Evolutionary conservation across 2,797 vertebrate genomes (phyloP), one percentile per base, ranked within the genome.

Genomic region (Cichlasoma orientale): DNA sequence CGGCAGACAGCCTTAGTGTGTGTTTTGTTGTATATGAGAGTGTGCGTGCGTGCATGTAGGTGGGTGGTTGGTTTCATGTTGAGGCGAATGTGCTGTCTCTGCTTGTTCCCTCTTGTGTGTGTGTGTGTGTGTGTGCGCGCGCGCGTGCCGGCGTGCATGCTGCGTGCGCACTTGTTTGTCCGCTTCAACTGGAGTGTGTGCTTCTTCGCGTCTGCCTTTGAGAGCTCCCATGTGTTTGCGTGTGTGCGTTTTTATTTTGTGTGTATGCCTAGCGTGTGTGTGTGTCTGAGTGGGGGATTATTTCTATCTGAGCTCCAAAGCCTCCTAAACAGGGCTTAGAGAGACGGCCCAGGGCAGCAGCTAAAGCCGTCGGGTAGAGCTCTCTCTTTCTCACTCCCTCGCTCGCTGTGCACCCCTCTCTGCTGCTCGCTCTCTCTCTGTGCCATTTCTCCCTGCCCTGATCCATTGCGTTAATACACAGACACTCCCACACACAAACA

Each of bases 281-380:
- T 92, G 92, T 83, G 93, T 92, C 90, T 94, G 93, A 92, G 92
- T 89, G 91, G 91, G 92, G 90, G 92, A 93, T 94, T 94, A 93
- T 94, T 94, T 93, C 93, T 94, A 92, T 94, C 92, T 94, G 93
- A 93, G 93, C 93, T 93, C 93, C 93, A 94, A 94, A 94, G 92
- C 93, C 91, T 93, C 88, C 92, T 93, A 93, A 93, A 94, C 92
- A 94, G 93, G 93, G 91, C 86, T 94, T 93, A 93, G 92, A 93
- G 92, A 93, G 93, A 93, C 89, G 92, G 92, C 92, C 94, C 92
- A 93, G 94, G 92, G 93, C 94, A 94, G 92, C 92, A 92, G 89
- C 93, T 93, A 94, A 93, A 94, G 93, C 92, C 90, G 69, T 75
- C 56, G 89, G 89, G 86, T 90, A 91, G 90, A 90, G 88, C 91